Base-by-base conservation (phyloP, 2,888 invertebrate genomes). In the Dinocampus coccinellae region DNA sequence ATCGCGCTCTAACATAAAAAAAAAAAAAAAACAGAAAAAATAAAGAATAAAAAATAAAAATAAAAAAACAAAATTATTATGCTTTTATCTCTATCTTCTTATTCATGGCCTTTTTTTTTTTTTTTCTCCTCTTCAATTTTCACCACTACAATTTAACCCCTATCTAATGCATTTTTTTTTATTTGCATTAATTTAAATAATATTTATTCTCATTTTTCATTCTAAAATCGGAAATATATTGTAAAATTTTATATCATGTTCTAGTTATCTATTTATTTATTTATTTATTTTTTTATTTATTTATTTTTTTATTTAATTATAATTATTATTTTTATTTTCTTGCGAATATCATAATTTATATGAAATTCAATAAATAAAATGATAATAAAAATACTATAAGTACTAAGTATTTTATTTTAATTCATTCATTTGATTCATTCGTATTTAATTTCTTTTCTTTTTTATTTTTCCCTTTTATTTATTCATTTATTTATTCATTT, bases 321-420 rank as follows among this genome's bases (percentile, higher is more conserved):
- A n/a, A n/a, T n/a, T n/a, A n/a, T n/a, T n/a, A n/a, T n/a, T n/a
- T n/a, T n/a, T n/a, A n/a, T n/a, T n/a, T n/a, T n/a, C n/a, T n/a
- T n/a, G n/a, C n/a, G n/a, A n/a, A n/a, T n/a, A 72, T 73, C 69
- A 60, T 55, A 22, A 61, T 68, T 36, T 55, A 62, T 77, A 74
- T 81, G 80, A 82, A 76, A 80, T 79, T 84, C 81, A 84, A 86
- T 85, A 86, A 86, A 86, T 84, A 82, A 84, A 85, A n/a, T 79
- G 79, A 82, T 81, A 82, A 81, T 80, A 84, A 83, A 81, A 83
- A 77, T 76, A 77, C 83, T 86, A 84, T 84, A 84, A 86, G 84
- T 86, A 86, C 84, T 82, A 85, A 79, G 80, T 80, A 78, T 79
- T 78, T 77, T 57, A 53, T 73, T 68, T 74, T 65, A 61, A 65